These are phyloP conservation scores for Epinephelus lanceolatus DNA, from an alignment of 2,113 vertebrate genomes.

Conservation along the genomic window DNA sequence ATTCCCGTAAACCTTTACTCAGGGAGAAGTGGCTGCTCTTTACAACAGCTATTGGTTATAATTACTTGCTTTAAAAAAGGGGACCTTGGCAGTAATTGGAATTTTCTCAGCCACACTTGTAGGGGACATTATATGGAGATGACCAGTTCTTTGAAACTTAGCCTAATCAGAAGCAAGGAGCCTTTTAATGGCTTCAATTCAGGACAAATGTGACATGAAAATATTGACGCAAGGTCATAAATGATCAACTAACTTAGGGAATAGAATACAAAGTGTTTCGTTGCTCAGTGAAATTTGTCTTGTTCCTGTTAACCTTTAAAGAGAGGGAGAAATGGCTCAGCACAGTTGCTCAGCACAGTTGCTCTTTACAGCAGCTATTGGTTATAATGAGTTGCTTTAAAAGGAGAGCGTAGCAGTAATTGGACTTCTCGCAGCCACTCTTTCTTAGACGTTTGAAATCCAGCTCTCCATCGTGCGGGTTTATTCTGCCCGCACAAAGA, in stretches of 20 bases:
- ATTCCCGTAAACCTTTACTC: background rate
- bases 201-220: background rate
- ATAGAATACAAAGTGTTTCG: background rate
- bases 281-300: no score
- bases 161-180: no score
- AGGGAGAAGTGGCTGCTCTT: background rate
- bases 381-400: background rate
- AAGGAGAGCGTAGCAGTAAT: background rate
- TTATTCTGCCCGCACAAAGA: background rate
- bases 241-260: background rate
- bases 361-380: background rate
- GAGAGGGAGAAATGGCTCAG: background rate
- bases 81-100: no score
- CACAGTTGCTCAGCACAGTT: background rate
- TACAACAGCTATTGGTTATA: background rate
- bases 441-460: background rate
- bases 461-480: background rate
- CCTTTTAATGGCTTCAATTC: background rate
- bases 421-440: background rate
- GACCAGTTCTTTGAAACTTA: no score
- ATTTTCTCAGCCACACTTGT: no score
- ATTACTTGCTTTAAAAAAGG: background rate
- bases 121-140: no score
- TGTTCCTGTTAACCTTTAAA: background rate
- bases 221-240: background rate